Evolutionary conservation across 1,140 invertebrate species (phyloP).

Genomic region (Trypoxylus dichotomus): DNA sequence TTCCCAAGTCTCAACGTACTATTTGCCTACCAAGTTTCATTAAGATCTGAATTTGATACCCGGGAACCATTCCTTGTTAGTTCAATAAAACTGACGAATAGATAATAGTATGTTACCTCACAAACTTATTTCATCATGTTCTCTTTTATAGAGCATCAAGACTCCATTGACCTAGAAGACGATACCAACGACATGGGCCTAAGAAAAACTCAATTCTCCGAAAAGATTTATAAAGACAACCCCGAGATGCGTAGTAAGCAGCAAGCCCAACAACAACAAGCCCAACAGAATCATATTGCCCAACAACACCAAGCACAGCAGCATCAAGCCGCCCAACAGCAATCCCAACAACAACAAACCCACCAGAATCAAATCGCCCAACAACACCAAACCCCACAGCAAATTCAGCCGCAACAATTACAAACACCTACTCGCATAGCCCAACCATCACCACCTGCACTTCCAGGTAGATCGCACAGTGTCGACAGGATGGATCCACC

Average conservation of each 20-base stretch:
- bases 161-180: conserved; percentile 57
- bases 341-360: not conserved
- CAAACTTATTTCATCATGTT: conserved; percentile 26
- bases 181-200: conserved; percentile 68
- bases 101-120: too few species aligned
- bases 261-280: not conserved
- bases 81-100: too few species aligned
- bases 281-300: conserved; percentile 17
- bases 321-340: not conserved
- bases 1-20: too few species aligned
- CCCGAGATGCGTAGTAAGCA: conserved; percentile 39
- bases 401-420: not conserved
- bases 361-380: conserved; percentile 26
- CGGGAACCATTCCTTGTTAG: too few species aligned
- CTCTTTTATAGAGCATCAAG: conserved; percentile 47
- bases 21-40: too few species aligned
- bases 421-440: conserved; percentile 45
- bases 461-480: conserved; percentile 39
- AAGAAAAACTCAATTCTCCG: conserved; percentile 64
- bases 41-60: too few species aligned
- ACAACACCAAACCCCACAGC: conserved; percentile 33
- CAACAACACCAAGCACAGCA: conserved; percentile 34
- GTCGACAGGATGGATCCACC: conserved; percentile 46
- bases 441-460: conserved; percentile 48
- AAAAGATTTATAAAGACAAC: conserved; percentile 59